Conservation (phyloP, 2,888 invertebrate species). For the Apodemia zela region DNA sequence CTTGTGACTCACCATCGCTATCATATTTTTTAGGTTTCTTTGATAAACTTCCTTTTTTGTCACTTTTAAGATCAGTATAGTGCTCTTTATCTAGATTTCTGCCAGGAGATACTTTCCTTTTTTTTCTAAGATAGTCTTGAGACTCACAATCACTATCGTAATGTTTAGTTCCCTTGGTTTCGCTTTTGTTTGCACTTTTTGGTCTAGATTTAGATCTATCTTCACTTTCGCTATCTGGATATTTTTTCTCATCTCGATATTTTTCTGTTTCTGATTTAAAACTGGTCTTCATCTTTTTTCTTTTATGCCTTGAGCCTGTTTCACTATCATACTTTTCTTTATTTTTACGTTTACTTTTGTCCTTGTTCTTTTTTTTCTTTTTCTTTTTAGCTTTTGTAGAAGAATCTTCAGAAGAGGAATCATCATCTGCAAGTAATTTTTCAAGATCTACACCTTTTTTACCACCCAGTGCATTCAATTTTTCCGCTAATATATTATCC, state of each 20-base stretch:
- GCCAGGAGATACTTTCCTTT: slow-evolving; percentile 26
- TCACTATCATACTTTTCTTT: slow-evolving; percentile 23
- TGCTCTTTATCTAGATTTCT: slow-evolving; percentile 14
- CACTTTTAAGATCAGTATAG: background rate
- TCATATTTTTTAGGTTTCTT: slow-evolving; percentile 36
- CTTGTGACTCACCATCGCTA: slow-evolving; percentile 34
- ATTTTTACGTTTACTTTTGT: slow-evolving; percentile 45
- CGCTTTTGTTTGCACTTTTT: slow-evolving; percentile 28
- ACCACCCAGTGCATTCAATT: slow-evolving; percentile 83
- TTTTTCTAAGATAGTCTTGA: slow-evolving; percentile 32
- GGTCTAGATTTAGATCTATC: slow-evolving; percentile 6
- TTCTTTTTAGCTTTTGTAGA: slow-evolving; percentile 44
- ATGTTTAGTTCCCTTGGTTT: too few species aligned
- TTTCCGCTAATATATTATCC: slow-evolving; percentile 85
- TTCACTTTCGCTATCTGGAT: slow-evolving; percentile 17
- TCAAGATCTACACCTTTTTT: slow-evolving; percentile 56
- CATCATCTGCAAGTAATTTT: slow-evolving; percentile 56
- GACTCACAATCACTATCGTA: slow-evolving; percentile 34
- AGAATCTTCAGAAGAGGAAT: slow-evolving; percentile 48
- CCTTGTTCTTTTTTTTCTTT: slow-evolving; percentile 51
- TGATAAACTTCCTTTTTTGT: slow-evolving; percentile 29
- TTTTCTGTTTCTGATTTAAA: slow-evolving; percentile 27
- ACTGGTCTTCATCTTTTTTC: slow-evolving; percentile 40
- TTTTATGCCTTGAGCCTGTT: slow-evolving; percentile 34
- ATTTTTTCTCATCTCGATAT: slow-evolving; percentile 16